These are phyloP conservation scores for Corapipo altera DNA, from an alignment of 2,113 vertebrate genomes.

Conservation along the genomic window DNA sequence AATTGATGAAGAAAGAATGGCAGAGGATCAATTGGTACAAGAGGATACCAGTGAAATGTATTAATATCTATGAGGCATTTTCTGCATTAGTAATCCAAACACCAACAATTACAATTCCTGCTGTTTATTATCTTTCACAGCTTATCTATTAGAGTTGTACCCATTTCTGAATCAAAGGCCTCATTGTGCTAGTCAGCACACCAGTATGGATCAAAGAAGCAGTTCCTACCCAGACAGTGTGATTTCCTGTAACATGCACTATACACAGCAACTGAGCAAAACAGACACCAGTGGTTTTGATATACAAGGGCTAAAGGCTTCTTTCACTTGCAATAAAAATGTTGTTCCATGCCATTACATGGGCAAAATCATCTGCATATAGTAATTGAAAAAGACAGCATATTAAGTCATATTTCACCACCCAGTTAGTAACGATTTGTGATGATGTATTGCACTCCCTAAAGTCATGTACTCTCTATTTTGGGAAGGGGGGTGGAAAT, in stretches of 20 bases:
- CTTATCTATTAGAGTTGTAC: conserved; percentile 44
- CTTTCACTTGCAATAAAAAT: background rate
- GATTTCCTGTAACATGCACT: background rate
- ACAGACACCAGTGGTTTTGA: background rate
- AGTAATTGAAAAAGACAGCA: background rate
- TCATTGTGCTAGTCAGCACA: background rate
- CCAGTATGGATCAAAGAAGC: background rate
- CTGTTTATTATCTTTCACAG: conserved; percentile 29
- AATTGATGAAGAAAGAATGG: conserved; percentile 33
- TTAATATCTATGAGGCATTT: conserved; percentile 49
- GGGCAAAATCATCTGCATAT: background rate
- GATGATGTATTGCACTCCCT: background rate
- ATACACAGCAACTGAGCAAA: background rate
- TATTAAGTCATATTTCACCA: background rate
- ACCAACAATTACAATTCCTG: conserved; percentile 31
- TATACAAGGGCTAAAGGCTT: background rate
- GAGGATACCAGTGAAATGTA: conserved; percentile 20
- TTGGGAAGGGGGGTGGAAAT: background rate
- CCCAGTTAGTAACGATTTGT: background rate
- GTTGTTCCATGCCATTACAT: background rate
- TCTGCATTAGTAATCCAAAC: conserved; percentile 50
- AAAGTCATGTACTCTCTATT: background rate
- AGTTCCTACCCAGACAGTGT: background rate
- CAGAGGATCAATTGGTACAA: conserved; percentile 47
- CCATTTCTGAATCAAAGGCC: conserved; percentile 17